Percentiles rank a stretch among this genome's conserved stretches.
These are phyloP conservation scores for Cyrtorhinus lividipennis DNA, from an alignment of 1,140 invertebrate genomes.

Conservation along the genomic window DNA sequence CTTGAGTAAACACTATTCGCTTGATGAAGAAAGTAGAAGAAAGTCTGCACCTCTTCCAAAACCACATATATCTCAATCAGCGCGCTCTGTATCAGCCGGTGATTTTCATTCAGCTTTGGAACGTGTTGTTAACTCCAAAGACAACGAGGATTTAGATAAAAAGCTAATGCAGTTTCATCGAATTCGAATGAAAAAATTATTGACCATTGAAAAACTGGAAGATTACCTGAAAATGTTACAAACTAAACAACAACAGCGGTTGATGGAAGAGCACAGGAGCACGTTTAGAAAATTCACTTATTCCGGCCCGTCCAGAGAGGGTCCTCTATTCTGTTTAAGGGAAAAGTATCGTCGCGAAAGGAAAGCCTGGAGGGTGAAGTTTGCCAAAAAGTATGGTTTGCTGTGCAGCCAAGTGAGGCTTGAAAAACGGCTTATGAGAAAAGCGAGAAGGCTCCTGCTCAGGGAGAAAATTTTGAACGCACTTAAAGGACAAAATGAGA, in stretches of 20 bases:
- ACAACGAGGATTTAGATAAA: background rate
- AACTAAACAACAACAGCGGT: background rate
- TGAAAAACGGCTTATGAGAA: background rate
- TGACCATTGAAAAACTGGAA: background rate
- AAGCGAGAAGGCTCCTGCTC: background rate
- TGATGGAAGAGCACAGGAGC: background rate
- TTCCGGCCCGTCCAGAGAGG: background rate
- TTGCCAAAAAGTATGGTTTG: background rate
- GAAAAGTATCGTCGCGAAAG: background rate
- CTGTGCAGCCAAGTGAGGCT: background rate
- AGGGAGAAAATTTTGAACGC: background rate
- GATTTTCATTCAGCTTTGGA: background rate
- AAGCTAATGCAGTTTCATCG: background rate
- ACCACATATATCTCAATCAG: too few species aligned
- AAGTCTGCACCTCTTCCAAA: too few species aligned
- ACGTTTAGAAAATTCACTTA: background rate
- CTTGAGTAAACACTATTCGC: too few species aligned
- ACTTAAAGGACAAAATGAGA: background rate
- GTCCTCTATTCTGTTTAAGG: background rate
- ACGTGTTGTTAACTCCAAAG: background rate
- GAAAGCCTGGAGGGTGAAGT: background rate
- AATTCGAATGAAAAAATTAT: background rate
- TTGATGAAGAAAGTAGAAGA: too few species aligned
- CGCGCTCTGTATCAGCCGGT: background rate
- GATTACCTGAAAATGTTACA: background rate